Base-by-base conservation (phyloP, 2,113 vertebrate genomes). In the Coturnix japonica region DNA sequence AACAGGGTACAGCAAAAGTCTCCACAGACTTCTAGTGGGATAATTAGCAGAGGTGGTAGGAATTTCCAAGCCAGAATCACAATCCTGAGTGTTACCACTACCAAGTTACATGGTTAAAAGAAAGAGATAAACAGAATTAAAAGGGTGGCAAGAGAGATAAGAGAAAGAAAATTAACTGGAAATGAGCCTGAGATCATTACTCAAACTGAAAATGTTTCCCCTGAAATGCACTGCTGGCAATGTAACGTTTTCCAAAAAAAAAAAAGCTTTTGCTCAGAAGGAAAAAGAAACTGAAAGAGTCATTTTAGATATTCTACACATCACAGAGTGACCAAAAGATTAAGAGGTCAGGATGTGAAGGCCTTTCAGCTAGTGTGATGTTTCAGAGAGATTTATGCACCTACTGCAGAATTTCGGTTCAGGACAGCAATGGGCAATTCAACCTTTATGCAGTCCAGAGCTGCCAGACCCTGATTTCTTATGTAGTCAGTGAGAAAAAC, bases 161-260 rank as follows among this genome's bases (percentile, higher is more conserved):
- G 49, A 81, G 44, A 81, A 19, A n/a, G 28, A n/a, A 44, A 74
- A 64, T 22, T 63, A 47, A 16, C 53, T 95, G 69, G 92, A 95
- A 95, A 85, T 35, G 9, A 93, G 53, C 37, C 77, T 94, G 56
- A 91, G 49, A 44, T 90, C 35, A 57, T 74, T 30, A 31, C 25
- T 64, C 30, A 49, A 95, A 79, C 12, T 92, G 53, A 95, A 96
- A 86, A 59, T 20, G 28, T 30, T 77, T 87, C 23, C 76, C 57
- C 37, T 79, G 78, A 79, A 61, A 9, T 69, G 26, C 4, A 31
- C 49, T 65, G 54, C 93, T 80, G 53, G 54, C 82, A 93, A 20
- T 28, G 8, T 13, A 66, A 30, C 22, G 3, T 9, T 79, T 56
- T 89, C n/a, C n/a, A n/a, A n/a, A 41, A 81, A 69, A 22, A 47